These are phyloP conservation scores for Phycodurus eques DNA, from an alignment of 2,113 vertebrate genomes.

Conservation along the genomic window DNA sequence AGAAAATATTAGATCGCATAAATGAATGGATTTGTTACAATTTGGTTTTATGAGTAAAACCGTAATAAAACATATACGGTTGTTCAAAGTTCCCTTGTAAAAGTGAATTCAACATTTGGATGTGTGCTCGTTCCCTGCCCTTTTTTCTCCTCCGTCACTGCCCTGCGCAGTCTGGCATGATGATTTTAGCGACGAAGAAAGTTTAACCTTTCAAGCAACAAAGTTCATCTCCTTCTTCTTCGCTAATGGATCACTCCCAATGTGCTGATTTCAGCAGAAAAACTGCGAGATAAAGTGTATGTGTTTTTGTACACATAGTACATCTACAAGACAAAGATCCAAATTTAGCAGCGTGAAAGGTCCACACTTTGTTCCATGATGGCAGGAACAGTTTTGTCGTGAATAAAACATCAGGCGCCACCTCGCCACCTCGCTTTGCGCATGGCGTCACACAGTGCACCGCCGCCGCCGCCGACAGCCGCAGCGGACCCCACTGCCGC, in stretches of 20 bases:
- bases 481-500: background rate
- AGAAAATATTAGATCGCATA: too few relatives aligned
- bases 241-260: background rate
- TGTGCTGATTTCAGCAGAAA: constrained; percentile 4
- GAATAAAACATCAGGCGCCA: constrained; percentile 5
- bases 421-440: constrained; percentile 2
- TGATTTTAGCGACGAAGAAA: background rate
- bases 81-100: background rate
- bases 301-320: background rate
- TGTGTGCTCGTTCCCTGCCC: background rate
- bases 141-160: background rate
- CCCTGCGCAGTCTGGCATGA: background rate
- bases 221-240: background rate
- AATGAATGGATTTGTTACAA: too few relatives aligned
- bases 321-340: constrained; percentile 8
- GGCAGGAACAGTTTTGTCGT: constrained; percentile 4
- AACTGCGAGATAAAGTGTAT: background rate
- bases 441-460: constrained; percentile 1
- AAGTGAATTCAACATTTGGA: background rate
- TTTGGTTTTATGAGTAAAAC: background rate
- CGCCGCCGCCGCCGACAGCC: too few relatives aligned
- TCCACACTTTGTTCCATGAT: constrained; percentile 8
- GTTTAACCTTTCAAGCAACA: background rate
- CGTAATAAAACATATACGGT: background rate
- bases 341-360: constrained; percentile 9